These are phyloP conservation scores for Periplaneta americana DNA, from an alignment of 1,140 invertebrate genomes.

Conservation along the genomic window DNA sequence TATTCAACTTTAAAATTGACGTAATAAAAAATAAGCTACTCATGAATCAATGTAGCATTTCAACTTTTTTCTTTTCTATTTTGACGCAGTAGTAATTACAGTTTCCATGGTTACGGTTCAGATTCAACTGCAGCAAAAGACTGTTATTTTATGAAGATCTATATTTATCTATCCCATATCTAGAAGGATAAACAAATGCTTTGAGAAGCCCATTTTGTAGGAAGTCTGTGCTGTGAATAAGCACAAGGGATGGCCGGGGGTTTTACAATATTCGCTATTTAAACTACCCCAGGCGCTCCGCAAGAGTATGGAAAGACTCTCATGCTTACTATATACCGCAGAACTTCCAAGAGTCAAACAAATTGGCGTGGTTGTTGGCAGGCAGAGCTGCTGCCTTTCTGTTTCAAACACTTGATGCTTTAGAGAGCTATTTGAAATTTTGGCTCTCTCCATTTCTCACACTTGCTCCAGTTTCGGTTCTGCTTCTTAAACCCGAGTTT, in stretches of 20 bases:
- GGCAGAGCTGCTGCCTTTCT: not conserved
- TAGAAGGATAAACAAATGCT: not conserved
- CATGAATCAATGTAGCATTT: too few relatives aligned
- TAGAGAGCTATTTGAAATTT: not conserved
- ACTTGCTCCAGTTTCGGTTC: too few relatives aligned
- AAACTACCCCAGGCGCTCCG: not conserved
- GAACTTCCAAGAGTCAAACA: not conserved
- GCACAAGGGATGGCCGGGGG: too few relatives aligned
- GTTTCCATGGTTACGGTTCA: too few relatives aligned
- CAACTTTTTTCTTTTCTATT: too few relatives aligned
- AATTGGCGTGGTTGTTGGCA: not conserved
- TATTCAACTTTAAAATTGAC: too few relatives aligned
- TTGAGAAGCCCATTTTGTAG: not conserved
- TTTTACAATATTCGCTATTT: not conserved
- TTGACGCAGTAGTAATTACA: too few relatives aligned
- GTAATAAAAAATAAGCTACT: too few relatives aligned
- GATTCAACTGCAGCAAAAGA: too few relatives aligned
- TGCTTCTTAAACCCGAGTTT: too few relatives aligned
- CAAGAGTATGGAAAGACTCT: not conserved
- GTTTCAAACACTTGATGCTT: too few relatives aligned
- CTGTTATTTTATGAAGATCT: not conserved
- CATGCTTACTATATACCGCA: not conserved
- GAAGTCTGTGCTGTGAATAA: not conserved
- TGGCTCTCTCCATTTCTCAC: too few relatives aligned
- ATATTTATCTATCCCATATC: not conserved